These are phyloP conservation scores for Lacerta bilineata DNA, from an alignment of 2,797 vertebrate genomes.

Conservation along the genomic window DNA sequence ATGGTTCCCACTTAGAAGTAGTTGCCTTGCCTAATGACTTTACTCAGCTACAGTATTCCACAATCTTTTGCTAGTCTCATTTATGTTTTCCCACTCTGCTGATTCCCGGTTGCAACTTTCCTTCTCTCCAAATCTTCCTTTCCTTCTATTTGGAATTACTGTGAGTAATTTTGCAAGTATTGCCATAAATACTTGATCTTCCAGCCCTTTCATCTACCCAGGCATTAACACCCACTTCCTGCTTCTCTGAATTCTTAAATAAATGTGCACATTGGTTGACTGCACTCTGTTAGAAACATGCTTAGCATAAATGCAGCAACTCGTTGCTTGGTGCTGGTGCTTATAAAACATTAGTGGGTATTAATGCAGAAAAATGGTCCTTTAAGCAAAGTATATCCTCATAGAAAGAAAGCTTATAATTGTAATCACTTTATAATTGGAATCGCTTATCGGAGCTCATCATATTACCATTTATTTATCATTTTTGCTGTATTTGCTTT, in stretches of 20 bases:
- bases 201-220: background rate
- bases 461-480: slow-evolving; percentile 31
- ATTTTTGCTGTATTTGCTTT: slow-evolving; percentile 30
- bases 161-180: too few relatives aligned
- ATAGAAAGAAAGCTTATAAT: slow-evolving; percentile 30
- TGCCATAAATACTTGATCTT: background rate
- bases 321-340: background rate
- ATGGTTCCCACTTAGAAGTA: fast-evolving
- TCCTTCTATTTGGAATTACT: background rate
- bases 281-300: background rate
- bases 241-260: background rate
- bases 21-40: background rate
- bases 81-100: background rate
- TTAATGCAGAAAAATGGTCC: slow-evolving; percentile 21
- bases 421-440: slow-evolving; percentile 35
- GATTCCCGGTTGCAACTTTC: background rate
- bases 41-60: background rate
- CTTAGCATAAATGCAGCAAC: background rate
- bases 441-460: slow-evolving; percentile 22
- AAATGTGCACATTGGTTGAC: background rate
- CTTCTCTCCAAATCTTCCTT: background rate
- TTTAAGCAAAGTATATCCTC: slow-evolving; percentile 19
- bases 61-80: background rate
- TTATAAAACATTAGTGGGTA: background rate
- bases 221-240: background rate